Conservation (phyloP, 2,113 vertebrate species). For the Clinocottus analis region DNA sequence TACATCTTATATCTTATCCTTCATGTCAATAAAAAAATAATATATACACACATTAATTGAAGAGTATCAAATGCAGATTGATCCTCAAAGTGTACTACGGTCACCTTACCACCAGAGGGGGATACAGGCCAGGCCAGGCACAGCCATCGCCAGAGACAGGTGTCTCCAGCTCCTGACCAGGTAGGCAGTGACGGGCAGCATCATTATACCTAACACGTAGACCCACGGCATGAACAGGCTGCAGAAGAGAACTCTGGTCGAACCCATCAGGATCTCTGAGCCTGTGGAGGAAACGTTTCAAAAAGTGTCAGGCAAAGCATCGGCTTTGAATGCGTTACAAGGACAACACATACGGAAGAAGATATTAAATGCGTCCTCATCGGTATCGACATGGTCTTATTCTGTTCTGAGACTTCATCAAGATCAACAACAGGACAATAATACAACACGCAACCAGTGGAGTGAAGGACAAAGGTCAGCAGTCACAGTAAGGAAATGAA, state of each 20-base stretch:
- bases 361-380: background rate
- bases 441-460: background rate
- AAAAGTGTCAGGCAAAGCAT: background rate
- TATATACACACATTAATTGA: background rate
- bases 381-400: background rate
- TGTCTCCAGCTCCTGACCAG: constrained; percentile 58
- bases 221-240: constrained; percentile 30
- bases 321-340: background rate
- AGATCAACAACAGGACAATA: background rate
- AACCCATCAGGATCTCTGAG: constrained; percentile 57
- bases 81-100: background rate
- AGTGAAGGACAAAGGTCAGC: background rate
- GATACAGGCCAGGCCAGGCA: constrained; percentile 56
- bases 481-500: background rate
- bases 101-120: constrained; percentile 66
- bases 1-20: background rate
- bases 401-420: background rate
- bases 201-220: constrained; percentile 4
- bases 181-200: constrained; percentile 49
- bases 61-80: background rate
- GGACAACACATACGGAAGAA: background rate
- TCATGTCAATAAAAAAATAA: background rate
- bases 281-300: constrained; percentile 29
- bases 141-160: constrained; percentile 47
- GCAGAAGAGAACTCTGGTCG: constrained; percentile 46